These are phyloP conservation scores for Creontiades dilutus DNA, from an alignment of 2,888 invertebrate species.

Conservation along the genomic window DNA sequence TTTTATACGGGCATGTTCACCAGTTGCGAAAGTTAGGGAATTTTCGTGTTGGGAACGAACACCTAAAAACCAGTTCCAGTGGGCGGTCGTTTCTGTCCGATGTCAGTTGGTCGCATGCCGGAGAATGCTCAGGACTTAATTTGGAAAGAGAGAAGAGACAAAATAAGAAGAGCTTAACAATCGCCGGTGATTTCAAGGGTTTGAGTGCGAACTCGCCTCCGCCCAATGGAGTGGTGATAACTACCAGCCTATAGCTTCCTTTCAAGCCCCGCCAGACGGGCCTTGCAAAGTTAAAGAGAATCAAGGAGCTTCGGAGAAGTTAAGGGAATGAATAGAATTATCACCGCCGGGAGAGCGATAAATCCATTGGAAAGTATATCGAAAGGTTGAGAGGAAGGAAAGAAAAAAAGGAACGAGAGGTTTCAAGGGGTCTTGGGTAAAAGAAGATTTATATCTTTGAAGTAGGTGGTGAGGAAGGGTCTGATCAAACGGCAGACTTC, in stretches of 20 bases:
- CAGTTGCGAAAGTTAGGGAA: no score
- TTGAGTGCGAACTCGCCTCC: constrained; percentile 25
- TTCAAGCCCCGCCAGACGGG: constrained; percentile 19
- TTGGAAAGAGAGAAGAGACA: neutral
- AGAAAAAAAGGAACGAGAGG: neutral
- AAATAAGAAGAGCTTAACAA: neutral
- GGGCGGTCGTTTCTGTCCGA: constrained; percentile 8
- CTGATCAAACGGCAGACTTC: constrained; percentile 48
- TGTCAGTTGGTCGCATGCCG: constrained; percentile 15
- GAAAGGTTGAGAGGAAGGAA: constrained; percentile 15
- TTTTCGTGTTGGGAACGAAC: neutral
- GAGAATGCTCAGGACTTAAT: constrained; percentile 7
- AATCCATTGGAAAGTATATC: constrained; percentile 65
- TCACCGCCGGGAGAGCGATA: constrained; percentile 58
- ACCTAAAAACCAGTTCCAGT: constrained; percentile 24
- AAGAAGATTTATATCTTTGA: constrained; percentile 29
- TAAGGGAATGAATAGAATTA: constrained; percentile 58
- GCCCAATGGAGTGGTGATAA: constrained; percentile 8
- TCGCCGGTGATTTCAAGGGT: neutral
- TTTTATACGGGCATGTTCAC: no score
- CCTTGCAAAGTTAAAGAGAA: neutral
- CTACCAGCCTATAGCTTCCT: constrained; percentile 3
- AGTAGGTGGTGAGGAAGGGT: constrained; percentile 13
- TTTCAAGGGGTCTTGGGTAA: constrained; percentile 6
- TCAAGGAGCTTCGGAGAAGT: constrained; percentile 27